Percentiles rank a stretch among this genome's conserved stretches.
These are phyloP conservation scores for Myripristis murdjan DNA, from an alignment of 2,797 vertebrate species.

Conservation along the genomic window DNA sequence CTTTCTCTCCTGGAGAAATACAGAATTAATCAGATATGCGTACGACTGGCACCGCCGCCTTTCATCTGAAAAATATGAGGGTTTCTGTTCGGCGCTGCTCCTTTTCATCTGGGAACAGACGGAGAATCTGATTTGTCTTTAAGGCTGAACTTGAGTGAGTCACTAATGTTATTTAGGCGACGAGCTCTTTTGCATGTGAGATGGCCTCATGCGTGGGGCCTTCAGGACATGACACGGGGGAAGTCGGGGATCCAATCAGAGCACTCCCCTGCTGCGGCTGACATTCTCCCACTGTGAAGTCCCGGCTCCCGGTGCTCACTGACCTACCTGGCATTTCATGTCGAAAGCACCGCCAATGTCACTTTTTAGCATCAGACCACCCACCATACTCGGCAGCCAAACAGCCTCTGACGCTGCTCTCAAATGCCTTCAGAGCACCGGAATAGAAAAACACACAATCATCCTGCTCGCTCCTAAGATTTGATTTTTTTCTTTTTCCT, in stretches of 20 bases:
- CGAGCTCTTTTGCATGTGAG: slow-evolving; percentile 36
- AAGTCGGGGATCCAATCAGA: slow-evolving; percentile 55
- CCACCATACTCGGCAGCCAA: slow-evolving; percentile 1
- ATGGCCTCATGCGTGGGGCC: slow-evolving; percentile 20
- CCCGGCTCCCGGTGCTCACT: slow-evolving; percentile 59
- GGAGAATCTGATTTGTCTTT: neutral
- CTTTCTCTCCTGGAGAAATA: slow-evolving; percentile 27
- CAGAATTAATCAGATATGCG: neutral
- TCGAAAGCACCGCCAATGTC: slow-evolving; percentile 34
- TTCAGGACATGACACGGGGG: slow-evolving; percentile 42
- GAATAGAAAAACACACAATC: neutral
- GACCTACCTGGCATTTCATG: slow-evolving; percentile 63
- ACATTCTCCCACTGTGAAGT: slow-evolving; percentile 66
- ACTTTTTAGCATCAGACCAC: slow-evolving; percentile 40
- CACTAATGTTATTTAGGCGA: slow-evolving; percentile 22
- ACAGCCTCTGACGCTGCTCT: neutral
- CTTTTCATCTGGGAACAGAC: neutral
- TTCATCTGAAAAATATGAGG: slow-evolving; percentile 17
- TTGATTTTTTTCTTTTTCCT: too few relatives aligned
- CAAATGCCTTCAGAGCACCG: neutral
- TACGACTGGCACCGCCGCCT: slow-evolving; percentile 4
- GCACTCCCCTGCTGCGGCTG: slow-evolving; percentile 58
- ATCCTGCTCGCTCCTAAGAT: neutral
- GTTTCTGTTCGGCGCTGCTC: slow-evolving; percentile 5
- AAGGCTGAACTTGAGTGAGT: slow-evolving; percentile 13